A percentile compares a stretch with the other conserved stretches of the same genome.
These are phyloP conservation scores for Lipotes vexillifer DNA, from an alignment of 2,113 vertebrate genomes.

Conservation along the genomic window DNA sequence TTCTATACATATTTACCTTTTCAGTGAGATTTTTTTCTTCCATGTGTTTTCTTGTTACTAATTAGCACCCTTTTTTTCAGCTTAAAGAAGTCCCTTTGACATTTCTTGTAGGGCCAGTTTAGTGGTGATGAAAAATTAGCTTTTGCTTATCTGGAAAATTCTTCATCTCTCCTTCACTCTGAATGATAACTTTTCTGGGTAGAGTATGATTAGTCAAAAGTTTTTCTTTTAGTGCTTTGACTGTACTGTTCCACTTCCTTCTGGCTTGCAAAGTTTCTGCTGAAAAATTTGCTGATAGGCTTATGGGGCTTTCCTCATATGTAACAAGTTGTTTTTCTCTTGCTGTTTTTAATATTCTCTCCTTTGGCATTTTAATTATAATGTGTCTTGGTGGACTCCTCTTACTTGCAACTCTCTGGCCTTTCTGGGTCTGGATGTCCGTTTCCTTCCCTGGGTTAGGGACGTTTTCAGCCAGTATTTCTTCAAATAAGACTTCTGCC, in stretches of 20 bases:
- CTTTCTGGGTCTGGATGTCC: background rate
- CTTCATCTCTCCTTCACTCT: background rate
- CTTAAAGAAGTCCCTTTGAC: background rate
- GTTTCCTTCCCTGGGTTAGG: background rate
- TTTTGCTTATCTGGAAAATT: background rate
- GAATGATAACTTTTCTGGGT: background rate
- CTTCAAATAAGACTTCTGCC: background rate
- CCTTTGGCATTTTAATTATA: background rate
- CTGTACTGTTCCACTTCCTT: background rate
- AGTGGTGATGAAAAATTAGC: background rate
- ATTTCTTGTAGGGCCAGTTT: background rate
- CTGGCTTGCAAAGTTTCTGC: background rate
- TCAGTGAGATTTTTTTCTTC: background rate
- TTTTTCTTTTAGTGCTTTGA: background rate
- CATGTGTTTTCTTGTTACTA: background rate
- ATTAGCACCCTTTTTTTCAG: background rate
- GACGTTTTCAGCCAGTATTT: background rate
- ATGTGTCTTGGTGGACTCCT: background rate
- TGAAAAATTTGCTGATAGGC: background rate
- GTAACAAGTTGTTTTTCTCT: background rate
- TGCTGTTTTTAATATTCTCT: background rate
- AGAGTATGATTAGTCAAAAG: background rate
- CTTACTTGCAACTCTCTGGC: background rate
- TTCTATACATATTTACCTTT: background rate
- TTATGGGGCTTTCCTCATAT: background rate